Percentiles rank a stretch among this genome's conserved stretches.
phyloP scores from a whole-genome alignment of 2,888 invertebrate species.

The Hydrotaea cyrtoneurina region DNA sequence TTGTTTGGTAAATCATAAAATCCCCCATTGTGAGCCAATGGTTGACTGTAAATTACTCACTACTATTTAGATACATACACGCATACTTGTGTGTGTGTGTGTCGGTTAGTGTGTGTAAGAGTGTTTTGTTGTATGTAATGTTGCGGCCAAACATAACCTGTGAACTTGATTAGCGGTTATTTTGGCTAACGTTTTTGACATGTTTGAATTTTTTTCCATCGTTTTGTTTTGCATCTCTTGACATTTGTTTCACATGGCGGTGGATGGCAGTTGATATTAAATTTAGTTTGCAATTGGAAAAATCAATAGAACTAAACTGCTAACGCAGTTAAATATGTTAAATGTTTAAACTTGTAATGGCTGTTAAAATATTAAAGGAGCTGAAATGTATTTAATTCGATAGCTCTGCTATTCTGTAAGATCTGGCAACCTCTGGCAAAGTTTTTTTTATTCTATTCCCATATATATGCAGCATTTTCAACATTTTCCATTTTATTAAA shows the following conservation, averaged over 20 bases:
- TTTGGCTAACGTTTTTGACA: constrained; percentile 74
- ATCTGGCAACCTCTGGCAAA: no score
- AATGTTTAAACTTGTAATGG: background rate
- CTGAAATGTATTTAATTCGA: no score
- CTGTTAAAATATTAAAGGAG: no score
- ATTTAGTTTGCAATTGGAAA: constrained; percentile 65
- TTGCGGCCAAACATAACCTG: constrained; percentile 71
- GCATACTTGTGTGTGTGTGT: constrained; percentile 14
- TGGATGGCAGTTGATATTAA: constrained; percentile 53
- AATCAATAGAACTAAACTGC: constrained; percentile 61
- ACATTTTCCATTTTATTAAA: no score
- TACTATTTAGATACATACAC: constrained; percentile 44
- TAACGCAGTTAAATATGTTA: background rate
- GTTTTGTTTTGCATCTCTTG: constrained; percentile 50
- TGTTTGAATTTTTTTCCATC: constrained; percentile 64
- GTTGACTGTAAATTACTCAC: constrained; percentile 30
- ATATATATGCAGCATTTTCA: no score
- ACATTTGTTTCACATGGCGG: constrained; percentile 60
- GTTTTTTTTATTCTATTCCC: no score
- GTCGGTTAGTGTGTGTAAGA: constrained; percentile 10
- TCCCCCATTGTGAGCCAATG: background rate
- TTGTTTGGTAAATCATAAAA: no score
- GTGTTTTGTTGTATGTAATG: constrained; percentile 52
- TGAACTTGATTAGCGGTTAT: constrained; percentile 79
- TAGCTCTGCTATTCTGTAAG: no score